phyloP scores from a whole-genome alignment of 2,888 invertebrate species.

The Vesta saturnalis region DNA sequence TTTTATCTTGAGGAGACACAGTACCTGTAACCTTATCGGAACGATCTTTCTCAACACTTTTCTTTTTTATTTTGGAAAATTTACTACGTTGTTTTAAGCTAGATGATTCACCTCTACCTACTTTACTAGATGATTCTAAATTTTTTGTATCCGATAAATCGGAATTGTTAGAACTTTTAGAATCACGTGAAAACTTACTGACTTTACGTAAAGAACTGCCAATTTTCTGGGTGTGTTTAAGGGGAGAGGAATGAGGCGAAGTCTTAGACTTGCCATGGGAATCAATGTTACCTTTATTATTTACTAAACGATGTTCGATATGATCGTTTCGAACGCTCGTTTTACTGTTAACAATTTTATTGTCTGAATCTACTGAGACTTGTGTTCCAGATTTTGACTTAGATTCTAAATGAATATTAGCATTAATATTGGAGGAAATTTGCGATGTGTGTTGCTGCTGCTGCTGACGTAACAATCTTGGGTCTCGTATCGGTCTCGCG shows the following conservation, averaged over 20 bases:
- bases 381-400: slow-evolving; percentile 50
- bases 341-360: slow-evolving; percentile 62
- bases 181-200: slow-evolving; percentile 48
- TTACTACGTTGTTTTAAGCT: slow-evolving; percentile 46
- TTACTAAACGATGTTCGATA: slow-evolving; percentile 60
- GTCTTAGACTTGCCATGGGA: slow-evolving; percentile 45
- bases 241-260: slow-evolving; percentile 48
- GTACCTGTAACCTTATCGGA: slow-evolving; percentile 19
- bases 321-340: slow-evolving; percentile 57
- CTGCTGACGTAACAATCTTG: slow-evolving; percentile 55
- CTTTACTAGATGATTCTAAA: slow-evolving; percentile 59
- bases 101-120: slow-evolving; percentile 41
- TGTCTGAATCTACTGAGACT: slow-evolving; percentile 55
- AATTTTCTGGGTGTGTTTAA: slow-evolving; percentile 46
- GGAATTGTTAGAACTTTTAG: slow-evolving; percentile 36
- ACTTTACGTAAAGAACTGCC: slow-evolving; percentile 47
- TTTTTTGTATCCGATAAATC: slow-evolving; percentile 42
- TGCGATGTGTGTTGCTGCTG: slow-evolving; percentile 46
- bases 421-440: slow-evolving; percentile 43
- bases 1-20: slow-evolving; percentile 21
- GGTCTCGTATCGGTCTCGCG: slow-evolving; percentile 58
- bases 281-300: slow-evolving; percentile 55
- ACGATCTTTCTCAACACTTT: slow-evolving; percentile 23
- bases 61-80: slow-evolving; percentile 46
- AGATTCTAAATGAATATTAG: slow-evolving; percentile 55